Conservation (phyloP, 64 coral and sea anemone species). For the Cladopsammia gracilis region DNA sequence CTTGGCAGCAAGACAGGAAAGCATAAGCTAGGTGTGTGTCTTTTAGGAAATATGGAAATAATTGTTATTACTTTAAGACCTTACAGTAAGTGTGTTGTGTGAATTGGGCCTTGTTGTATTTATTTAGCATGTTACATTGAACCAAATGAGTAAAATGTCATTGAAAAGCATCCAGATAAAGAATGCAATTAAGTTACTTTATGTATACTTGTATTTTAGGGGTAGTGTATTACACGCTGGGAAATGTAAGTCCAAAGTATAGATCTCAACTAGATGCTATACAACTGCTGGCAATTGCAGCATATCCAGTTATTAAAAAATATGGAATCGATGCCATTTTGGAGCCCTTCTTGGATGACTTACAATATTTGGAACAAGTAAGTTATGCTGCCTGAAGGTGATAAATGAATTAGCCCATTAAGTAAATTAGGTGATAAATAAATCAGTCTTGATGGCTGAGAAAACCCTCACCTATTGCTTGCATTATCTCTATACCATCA, state of each 20-base stretch:
- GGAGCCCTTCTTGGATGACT: slow-evolving; percentile 59
- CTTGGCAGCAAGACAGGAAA: slow-evolving; percentile 65
- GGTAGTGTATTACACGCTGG: slow-evolving; percentile 75
- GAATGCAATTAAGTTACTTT: not conserved
- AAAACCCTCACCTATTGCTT: no score
- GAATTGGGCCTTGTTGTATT: not conserved
- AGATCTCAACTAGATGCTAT: slow-evolving; percentile 64
- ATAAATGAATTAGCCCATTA: no score
- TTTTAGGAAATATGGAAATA: not conserved
- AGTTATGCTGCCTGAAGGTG: not conserved
- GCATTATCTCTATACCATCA: no score
- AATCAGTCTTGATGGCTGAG: no score
- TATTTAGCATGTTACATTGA: not conserved
- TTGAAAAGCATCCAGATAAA: no score
- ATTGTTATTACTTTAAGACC: not conserved
- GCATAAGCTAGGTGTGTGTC: slow-evolving; percentile 63
- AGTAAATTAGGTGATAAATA: no score
- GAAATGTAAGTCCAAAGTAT: slow-evolving; percentile 71
- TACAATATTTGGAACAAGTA: slow-evolving; percentile 54
- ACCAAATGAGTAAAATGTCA: no score
- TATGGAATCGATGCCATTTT: slow-evolving; percentile 68
- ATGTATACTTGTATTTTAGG: not conserved
- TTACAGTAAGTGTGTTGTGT: no score
- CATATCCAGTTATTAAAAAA: slow-evolving; percentile 50
- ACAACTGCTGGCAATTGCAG: slow-evolving; percentile 60